Conservation (phyloP, 2,797 vertebrate genomes). For the Anniella stebbinsi region DNA sequence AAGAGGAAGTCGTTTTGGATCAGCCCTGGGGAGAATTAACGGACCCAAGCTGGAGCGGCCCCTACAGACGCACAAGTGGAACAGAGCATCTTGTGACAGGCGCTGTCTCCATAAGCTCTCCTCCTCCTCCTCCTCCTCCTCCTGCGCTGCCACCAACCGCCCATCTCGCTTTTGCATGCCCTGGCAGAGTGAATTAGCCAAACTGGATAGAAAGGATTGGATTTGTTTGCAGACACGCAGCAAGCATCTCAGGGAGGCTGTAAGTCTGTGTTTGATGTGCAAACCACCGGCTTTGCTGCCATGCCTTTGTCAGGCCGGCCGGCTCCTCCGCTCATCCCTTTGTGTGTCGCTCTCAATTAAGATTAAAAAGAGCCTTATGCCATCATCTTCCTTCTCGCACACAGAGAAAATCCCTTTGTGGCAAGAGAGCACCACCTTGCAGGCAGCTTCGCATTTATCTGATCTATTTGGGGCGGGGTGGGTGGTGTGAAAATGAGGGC, state of each 20-base stretch:
- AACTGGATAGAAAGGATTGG: conserved; percentile 86
- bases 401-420: conserved; percentile 63
- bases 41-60: neutral
- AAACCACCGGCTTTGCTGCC: conserved; percentile 84
- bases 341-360: conserved; percentile 78
- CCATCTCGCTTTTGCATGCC: conserved; percentile 67
- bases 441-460: conserved; percentile 64
- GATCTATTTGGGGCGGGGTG: conserved; percentile 35
- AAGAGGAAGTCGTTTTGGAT: neutral
- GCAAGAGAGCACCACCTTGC: conserved; percentile 56
- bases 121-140: neutral
- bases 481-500: neutral
- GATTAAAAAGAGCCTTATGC: conserved; percentile 75
- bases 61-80: neutral
- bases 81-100: conserved; percentile 11
- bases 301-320: conserved; percentile 65
- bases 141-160: neutral
- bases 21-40: neutral
- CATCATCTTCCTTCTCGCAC: conserved; percentile 59
- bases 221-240: conserved; percentile 87
- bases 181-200: conserved; percentile 86
- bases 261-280: conserved; percentile 89
- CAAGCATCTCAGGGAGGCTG: conserved; percentile 84
- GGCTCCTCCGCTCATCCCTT: conserved; percentile 69
- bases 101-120: neutral